phyloP scores from a whole-genome alignment of 2,113 vertebrate genomes.

The Epinephelus cyanopodus region DNA sequence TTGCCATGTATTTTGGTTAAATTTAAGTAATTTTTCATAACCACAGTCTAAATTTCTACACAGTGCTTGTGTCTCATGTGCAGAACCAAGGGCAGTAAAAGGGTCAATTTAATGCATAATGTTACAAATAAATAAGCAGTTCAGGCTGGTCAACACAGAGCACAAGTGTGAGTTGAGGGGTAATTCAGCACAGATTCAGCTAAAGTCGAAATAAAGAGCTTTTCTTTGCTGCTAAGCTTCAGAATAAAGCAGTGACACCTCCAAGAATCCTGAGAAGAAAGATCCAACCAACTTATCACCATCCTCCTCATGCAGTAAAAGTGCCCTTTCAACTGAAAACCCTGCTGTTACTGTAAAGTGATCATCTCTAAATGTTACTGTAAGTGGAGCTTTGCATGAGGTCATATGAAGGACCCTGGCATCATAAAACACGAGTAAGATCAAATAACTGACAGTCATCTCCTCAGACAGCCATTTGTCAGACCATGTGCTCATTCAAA shows the following conservation, averaged over 20 bases:
- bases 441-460: slow-evolving; percentile 45
- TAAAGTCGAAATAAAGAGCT: slow-evolving; percentile 45
- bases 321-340: background rate
- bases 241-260: slow-evolving; percentile 28
- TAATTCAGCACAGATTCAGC: slow-evolving; percentile 24
- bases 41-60: background rate
- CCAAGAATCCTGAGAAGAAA: slow-evolving; percentile 7
- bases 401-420: background rate
- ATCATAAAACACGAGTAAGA: slow-evolving; percentile 40
- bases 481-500: slow-evolving; percentile 59
- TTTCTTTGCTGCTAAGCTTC: slow-evolving; percentile 24
- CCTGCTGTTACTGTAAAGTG: background rate
- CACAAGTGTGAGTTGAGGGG: slow-evolving; percentile 10
- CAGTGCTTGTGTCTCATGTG: background rate
- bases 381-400: background rate
- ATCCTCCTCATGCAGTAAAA: background rate
- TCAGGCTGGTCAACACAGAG: background rate
- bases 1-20: too few species aligned
- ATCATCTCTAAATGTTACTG: background rate
- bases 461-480: slow-evolving; percentile 76
- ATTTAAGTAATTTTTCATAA: background rate
- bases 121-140: background rate
- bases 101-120: background rate
- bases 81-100: background rate
- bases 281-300: background rate